Evolutionary conservation across 2,797 vertebrate genomes (phyloP), one percentile per base, ranked within the genome.

Genomic region (Labroides dimidiatus): DNA sequence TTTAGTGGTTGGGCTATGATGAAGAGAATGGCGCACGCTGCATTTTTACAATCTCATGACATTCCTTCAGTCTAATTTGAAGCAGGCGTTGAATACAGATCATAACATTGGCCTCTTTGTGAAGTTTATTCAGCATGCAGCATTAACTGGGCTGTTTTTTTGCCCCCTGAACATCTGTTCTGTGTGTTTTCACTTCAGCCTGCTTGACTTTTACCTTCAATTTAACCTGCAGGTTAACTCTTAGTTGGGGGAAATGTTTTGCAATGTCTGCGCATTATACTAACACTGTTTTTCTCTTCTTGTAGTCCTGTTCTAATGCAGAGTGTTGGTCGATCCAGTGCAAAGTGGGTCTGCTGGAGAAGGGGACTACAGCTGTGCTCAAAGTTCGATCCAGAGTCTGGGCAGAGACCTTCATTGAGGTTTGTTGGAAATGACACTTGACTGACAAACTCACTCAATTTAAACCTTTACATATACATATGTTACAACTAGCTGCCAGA

Each of bases 271-370:
- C 33, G 39, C 17, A 47, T 24, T n/a, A n/a, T 39, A 17, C 51
- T 24, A 37, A 61, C 59, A 43, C 10, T 1, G 2, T 42, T 10
- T 33, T 19, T 65, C 23, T 17, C 1, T 23, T 57, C 66, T 45
- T 15, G 2, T 52, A 98, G 97, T 96, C 93, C 67, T 98, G 97
- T 74, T 91, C 94, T 1, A 95, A 92, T 17, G 88, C 90, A 0
- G 94, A 96, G 17, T 98, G 97, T 81, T 96, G 97, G 93, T 81
- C 69, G 19, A 82, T 98, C 16, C 91, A 83, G 58, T 98, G 97
- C 80, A 92, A 93, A 23, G 93, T 96, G 21, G 95, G 95, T 41
- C 79, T 94, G 7, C 81, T 98, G 83, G 93, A 95, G 71, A 94
- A 91, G 42, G 95, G 95, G 20, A 94, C 94, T 8, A 96, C 95